Evolutionary conservation across 2,113 vertebrate species (phyloP).

Genomic region (Nesogale talazaci): DNA sequence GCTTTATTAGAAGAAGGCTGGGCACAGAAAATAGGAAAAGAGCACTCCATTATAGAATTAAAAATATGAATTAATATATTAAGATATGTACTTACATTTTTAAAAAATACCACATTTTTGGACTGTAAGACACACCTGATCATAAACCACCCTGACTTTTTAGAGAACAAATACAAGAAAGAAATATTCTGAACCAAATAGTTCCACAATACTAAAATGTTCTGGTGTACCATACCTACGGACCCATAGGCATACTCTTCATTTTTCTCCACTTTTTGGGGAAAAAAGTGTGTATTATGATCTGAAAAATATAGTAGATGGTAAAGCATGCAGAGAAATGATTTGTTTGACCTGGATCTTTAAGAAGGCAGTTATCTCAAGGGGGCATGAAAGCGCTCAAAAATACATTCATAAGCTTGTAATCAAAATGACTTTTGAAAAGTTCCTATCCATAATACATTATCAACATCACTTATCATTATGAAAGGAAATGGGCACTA

Average conservation of each 20-base stretch:
- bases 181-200: no score
- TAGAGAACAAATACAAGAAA: no score
- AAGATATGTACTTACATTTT: background rate
- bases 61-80: background rate
- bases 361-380: background rate
- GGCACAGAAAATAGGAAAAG: background rate
- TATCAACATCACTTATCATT: no score
- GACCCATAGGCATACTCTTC: no score
- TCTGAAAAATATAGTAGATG: no score
- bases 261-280: no score
- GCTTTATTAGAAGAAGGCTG: background rate
- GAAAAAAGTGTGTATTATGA: no score
- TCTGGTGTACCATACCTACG: no score
- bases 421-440: constrained; percentile 14
- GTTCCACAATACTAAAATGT: no score
- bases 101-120: constrained; percentile 1
- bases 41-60: background rate
- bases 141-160: no score
- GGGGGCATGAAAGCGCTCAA: background rate
- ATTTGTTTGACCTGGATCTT: background rate
- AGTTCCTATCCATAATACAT: background rate
- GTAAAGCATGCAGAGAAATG: background rate
- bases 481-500: background rate
- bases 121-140: no score
- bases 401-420: background rate